Percentiles rank a stretch among this genome's conserved stretches.
phyloP scores from a whole-genome alignment of 1,140 invertebrate species.

The Drosophila nannoptera region DNA sequence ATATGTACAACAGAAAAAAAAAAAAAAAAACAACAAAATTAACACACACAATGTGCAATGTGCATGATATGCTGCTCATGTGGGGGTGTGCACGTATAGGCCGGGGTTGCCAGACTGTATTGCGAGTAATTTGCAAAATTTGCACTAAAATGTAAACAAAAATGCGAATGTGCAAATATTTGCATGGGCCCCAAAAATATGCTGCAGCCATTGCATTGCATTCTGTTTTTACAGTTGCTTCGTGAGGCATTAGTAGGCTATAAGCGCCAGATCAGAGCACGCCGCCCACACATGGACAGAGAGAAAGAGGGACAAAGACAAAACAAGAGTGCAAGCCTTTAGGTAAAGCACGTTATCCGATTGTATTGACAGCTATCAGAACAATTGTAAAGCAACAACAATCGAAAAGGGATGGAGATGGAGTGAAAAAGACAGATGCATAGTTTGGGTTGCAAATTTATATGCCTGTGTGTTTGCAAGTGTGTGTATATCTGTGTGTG shows the following conservation, averaged over 20 bases:
- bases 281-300: not conserved
- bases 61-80: conserved; percentile 19
- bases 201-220: conserved; percentile 36
- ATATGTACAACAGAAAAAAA: conserved; percentile 35
- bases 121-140: conserved; percentile 68
- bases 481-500: conserved; percentile 16
- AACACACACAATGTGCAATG: conserved; percentile 17
- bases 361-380: conserved; percentile 57
- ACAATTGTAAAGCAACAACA: conserved; percentile 50
- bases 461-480: not conserved
- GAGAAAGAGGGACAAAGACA: too few species aligned
- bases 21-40: not conserved
- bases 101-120: conserved; percentile 33
- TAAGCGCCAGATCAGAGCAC: conserved; percentile 38
- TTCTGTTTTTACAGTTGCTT: conserved; percentile 14
- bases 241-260: conserved; percentile 39
- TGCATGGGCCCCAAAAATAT: conserved; percentile 58
- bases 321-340: too few species aligned
- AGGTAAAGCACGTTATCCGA: conserved; percentile 35
- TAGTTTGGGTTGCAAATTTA: conserved; percentile 32
- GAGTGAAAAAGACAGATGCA: not conserved
- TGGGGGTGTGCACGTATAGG: not conserved
- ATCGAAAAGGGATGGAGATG: not conserved
- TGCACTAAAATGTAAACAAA: conserved; percentile 71
- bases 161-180: conserved; percentile 62